Percentiles rank a stretch among this genome's conserved stretches.
Evolutionary conservation across 2,888 invertebrate species (phyloP).

Genomic region (Papilio elwesi): DNA sequence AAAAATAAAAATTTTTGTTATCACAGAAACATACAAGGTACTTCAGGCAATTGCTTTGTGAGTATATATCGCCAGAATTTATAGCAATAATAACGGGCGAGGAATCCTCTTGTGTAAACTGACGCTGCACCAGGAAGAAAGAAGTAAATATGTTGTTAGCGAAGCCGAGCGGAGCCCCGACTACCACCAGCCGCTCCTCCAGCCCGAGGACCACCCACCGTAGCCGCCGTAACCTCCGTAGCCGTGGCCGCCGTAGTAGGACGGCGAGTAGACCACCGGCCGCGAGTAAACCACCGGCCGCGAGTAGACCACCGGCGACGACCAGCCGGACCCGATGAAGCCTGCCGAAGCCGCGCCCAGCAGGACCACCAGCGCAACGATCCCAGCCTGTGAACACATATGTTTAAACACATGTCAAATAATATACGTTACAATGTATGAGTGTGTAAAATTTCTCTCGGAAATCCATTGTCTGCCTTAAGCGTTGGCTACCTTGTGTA

Average conservation of each 20-base stretch:
- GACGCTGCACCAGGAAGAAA: no score
- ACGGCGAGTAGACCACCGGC: constrained; percentile 35
- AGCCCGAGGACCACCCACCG: constrained; percentile 40
- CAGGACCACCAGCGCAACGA: constrained; percentile 51
- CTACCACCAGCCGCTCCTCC: constrained; percentile 41
- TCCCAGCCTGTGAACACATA: constrained; percentile 46
- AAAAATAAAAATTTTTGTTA: constrained; percentile 16
- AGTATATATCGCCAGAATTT: neutral
- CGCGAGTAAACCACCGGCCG: constrained; percentile 35
- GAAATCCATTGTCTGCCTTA: no score
- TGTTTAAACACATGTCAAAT: neutral
- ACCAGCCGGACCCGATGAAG: constrained; percentile 49
- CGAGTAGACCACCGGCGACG: constrained; percentile 40
- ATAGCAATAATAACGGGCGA: neutral
- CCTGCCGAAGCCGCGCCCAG: constrained; percentile 57
- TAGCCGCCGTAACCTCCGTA: constrained; percentile 27
- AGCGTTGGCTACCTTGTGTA: no score
- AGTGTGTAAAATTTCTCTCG: no score
- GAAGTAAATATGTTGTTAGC: no score
- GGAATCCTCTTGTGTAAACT: no score
- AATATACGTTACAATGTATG: neutral
- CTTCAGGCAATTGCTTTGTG: neutral
- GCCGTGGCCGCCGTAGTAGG: constrained; percentile 25
- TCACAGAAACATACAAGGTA: constrained; percentile 28
- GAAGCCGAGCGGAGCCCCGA: no score